Evolutionary conservation across 2,888 invertebrate genomes (phyloP), one percentile per base, ranked within the genome.

Genomic region (Tiphia femorata): DNA sequence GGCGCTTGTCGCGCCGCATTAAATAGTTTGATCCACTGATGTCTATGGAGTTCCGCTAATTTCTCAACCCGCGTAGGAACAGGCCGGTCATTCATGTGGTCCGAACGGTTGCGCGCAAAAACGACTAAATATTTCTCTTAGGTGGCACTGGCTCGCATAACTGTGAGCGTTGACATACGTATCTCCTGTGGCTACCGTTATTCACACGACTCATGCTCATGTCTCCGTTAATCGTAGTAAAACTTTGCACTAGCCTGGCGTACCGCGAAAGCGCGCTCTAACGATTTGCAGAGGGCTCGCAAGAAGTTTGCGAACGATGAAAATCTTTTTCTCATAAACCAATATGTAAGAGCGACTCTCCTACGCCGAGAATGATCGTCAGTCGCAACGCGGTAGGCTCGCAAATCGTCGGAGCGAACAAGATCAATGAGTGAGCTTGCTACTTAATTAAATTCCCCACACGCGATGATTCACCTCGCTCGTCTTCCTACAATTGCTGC

Each of bases 391-490:
- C 23, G 49, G 43, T 48, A 8, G 44, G 33, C 16, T 48, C 33
- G 20, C 48, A 14, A 35, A 40, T 17, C 23, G 20, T 43, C 29
- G 19, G 19, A n/a, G 25, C 35, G 30, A 27, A 50, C 53, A 48
- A 58, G 47, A 49, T 50, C 50, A 49, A 56, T 53, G 56, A 50
- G 43, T 23, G 46, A 41, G 58, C 49, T 44, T 47, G 17, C 56
- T 52, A 44, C 62, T 62, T 66, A 55, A 59, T 62, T 62, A 62
- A 74, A 71, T 66, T 71, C 67, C 60, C 62, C 64, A 63, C 63
- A 67, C 66, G 48, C 58, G 63, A 71, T 71, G 70, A 74, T 60
- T 73, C 76, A 75, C 67, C 67, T 51, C 51, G 58, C 61, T 37
- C 59, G 64, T 62, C 58, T 60, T 68, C 57, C 65, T 65, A 70